A percentile compares a stretch with the other conserved stretches of the same genome.
These are phyloP conservation scores for Streblospio benedicti DNA, from an alignment of 1,140 invertebrate genomes.

Conservation along the genomic window DNA sequence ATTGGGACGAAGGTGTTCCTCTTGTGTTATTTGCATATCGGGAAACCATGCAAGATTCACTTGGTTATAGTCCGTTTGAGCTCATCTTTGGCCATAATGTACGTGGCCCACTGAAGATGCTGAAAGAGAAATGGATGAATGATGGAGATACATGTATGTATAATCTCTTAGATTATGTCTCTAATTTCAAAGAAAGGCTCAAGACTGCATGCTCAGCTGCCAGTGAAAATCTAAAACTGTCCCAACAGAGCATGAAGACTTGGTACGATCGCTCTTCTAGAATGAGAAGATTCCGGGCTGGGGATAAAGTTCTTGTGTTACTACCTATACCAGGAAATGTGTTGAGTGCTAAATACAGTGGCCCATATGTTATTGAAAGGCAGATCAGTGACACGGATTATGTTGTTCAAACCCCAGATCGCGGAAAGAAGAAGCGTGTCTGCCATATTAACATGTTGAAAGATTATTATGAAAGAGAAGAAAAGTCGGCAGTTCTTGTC, in stretches of 20 bases:
- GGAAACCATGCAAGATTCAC: background rate
- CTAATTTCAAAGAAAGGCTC: background rate
- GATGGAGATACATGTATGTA: background rate
- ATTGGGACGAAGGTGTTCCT: background rate
- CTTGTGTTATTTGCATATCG: background rate
- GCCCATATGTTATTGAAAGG: background rate
- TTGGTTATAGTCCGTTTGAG: conserved; percentile 1
- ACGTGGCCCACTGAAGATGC: background rate
- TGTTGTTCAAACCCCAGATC: background rate
- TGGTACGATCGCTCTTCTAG: background rate
- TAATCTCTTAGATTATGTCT: background rate
- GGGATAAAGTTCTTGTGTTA: background rate
- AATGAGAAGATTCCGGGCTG: background rate
- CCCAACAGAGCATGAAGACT: background rate
- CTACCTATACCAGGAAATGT: background rate
- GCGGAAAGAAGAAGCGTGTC: background rate
- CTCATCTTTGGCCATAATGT: too few relatives aligned
- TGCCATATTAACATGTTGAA: background rate
- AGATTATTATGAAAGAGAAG: background rate
- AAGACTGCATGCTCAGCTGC: background rate
- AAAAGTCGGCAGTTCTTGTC: background rate
- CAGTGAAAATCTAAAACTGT: background rate
- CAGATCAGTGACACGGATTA: background rate
- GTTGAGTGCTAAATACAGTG: background rate
- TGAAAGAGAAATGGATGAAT: background rate